Percentiles rank a stretch among this genome's conserved stretches.
phyloP scores from a whole-genome alignment of 2,888 invertebrate genomes.

The Temnothorax unifasciatus region DNA sequence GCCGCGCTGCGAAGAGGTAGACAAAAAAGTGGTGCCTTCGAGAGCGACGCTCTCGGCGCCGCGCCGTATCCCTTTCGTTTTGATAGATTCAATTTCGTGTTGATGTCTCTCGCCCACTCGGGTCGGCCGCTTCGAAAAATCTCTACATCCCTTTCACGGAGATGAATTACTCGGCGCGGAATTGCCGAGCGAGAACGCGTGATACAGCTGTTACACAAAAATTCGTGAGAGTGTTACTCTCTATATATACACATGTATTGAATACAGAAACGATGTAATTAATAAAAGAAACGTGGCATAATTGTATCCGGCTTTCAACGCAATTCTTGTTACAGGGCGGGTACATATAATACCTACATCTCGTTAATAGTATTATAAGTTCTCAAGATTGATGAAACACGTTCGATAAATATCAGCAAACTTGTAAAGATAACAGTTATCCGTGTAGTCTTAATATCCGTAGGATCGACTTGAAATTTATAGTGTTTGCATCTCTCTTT shows the following conservation, averaged over 20 bases:
- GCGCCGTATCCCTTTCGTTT: constrained; percentile 49
- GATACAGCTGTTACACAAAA: neutral
- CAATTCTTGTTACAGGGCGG: neutral
- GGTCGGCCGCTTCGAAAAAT: neutral
- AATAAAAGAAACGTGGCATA: neutral
- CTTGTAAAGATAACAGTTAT: constrained; percentile 24
- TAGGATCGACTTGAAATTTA: constrained; percentile 20
- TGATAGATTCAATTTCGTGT: constrained; percentile 53
- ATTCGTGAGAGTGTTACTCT: neutral
- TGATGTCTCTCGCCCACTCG: constrained; percentile 7
- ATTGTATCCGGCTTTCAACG: neutral
- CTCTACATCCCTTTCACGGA: constrained; percentile 16
- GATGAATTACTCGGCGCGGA: constrained; percentile 29
- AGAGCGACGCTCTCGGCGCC: constrained; percentile 44
- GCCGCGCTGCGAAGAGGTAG: constrained; percentile 35
- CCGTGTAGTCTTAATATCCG: constrained; percentile 20
- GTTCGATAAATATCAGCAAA: constrained; percentile 19
- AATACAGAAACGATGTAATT: neutral
- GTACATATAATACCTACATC: neutral
- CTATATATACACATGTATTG: neutral
- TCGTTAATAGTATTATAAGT: neutral
- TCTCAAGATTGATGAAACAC: constrained; percentile 14
- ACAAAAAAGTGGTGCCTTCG: constrained; percentile 67
- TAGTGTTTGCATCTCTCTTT: constrained; percentile 25
- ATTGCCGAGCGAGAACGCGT: neutral